Evolutionary conservation across 2,797 vertebrate genomes (phyloP), one percentile per base, ranked within the genome.

Genomic region (Salmo trutta): DNA sequence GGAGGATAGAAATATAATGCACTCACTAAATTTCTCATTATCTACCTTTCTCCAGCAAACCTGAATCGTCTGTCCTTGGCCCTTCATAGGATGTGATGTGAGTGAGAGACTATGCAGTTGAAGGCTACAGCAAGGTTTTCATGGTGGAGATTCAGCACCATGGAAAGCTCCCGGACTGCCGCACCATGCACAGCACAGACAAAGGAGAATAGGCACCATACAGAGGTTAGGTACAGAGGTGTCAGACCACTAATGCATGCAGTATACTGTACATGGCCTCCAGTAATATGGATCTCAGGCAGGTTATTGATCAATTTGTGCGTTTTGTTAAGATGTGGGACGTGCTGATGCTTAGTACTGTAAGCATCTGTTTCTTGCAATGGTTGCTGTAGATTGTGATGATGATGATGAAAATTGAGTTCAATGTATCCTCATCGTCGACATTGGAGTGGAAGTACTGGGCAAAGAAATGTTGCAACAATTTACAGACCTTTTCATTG

Each of bases 81-180:
- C 75, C 68, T 64, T 68, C 17, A 67, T 10, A 29, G 27, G 10
- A 31, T 47, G 41, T 14, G 41, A 12, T 47, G 41, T 47, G 41
- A 47, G 41, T 47, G 64, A 15, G 8, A 29, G 5, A 8, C 29
- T 10, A 27, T 69, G 67, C 3, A 33, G 31, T 16, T 7, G 0
- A 33, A 69, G 67, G 31, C 33, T 69, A n/a, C 31, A 56, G 17
- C 16, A 74, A 75, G 29, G n/a, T 41, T 24, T 21, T 62, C 56
- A 64, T 64, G 51, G 54, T 75, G n/a, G 17, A 59, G 64, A 75
- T 81, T 76, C 72, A 84, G 79, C 66, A 76, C 70, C 53, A 75
- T 68, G 77, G 78, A 75, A 75, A 77, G 76, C 31, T 33, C 51
- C 68, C 78, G 24, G 0, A 19, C 65, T 69, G 10, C 79, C 53